Conservation (phyloP, 2,113 vertebrate species). For the Cinclus cinclus region DNA sequence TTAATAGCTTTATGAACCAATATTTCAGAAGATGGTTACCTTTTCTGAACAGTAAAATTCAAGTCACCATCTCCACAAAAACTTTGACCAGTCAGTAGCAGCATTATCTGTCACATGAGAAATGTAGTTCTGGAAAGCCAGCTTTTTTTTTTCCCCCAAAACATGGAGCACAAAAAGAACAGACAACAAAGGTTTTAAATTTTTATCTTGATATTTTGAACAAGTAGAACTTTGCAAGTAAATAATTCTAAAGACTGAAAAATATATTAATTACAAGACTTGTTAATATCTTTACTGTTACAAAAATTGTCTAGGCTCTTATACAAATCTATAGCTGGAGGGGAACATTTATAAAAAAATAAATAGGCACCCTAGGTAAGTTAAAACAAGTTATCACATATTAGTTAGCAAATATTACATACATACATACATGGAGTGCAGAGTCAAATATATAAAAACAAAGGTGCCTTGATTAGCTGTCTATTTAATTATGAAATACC, state of each 20-base stretch:
- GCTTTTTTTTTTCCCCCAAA: background rate
- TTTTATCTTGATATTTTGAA: slow-evolving; percentile 55
- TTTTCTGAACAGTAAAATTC: too few species aligned
- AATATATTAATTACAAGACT: slow-evolving; percentile 65
- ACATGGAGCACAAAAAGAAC: background rate
- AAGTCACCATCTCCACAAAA: background rate
- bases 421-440: slow-evolving; percentile 50
- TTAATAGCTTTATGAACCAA: background rate
- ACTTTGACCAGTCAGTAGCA: background rate
- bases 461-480: slow-evolving; percentile 37
- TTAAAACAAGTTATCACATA: slow-evolving; percentile 52
- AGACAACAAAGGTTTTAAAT: background rate
- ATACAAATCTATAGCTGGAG: slow-evolving; percentile 64
- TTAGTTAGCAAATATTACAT: slow-evolving; percentile 53
- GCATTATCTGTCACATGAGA: background rate
- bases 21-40: background rate
- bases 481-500: slow-evolving; percentile 18
- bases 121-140: background rate
- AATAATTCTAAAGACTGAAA: slow-evolving; percentile 66
- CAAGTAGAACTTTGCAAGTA: slow-evolving; percentile 65
- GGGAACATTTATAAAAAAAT: slow-evolving; percentile 70
- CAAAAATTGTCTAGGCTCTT: slow-evolving; percentile 58
- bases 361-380: slow-evolving; percentile 72
- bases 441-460: slow-evolving; percentile 59
- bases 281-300: slow-evolving; percentile 61